A percentile compares a stretch with the other conserved stretches of the same genome.
Evolutionary conservation across 2,888 invertebrate species (phyloP).

Genomic region (Ichneumon xanthorius): DNA sequence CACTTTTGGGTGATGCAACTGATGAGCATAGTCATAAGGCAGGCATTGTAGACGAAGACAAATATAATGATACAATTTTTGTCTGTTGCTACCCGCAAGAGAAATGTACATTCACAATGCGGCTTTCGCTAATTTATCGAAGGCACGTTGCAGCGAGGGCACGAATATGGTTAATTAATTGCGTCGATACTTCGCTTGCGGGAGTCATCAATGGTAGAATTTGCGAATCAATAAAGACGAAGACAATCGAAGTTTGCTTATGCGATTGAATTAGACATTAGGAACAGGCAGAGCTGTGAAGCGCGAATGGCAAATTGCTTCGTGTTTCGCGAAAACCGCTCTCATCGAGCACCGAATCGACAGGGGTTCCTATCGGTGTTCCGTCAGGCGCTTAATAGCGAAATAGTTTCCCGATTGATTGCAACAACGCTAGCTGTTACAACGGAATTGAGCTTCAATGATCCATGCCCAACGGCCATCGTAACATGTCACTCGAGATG

Average conservation of each 20-base stretch:
- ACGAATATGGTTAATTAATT: not conserved
- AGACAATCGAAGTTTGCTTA: not conserved
- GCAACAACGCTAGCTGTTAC: constrained; percentile 69
- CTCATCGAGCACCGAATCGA: constrained; percentile 70
- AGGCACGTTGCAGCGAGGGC: not conserved
- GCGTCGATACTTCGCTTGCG: not conserved
- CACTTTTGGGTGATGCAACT: constrained; percentile 69
- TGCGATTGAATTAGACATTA: constrained; percentile 5
- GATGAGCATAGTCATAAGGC: constrained; percentile 43
- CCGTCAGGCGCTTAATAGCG: constrained; percentile 72
- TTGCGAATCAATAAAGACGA: not conserved
- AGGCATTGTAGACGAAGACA: not conserved
- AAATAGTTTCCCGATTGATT: constrained; percentile 72
- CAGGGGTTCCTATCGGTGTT: constrained; percentile 56
- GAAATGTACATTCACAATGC: constrained; percentile 3
- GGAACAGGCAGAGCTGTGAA: not conserved
- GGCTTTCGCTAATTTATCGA: not conserved
- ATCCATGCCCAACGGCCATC: constrained; percentile 69
- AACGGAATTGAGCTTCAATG: constrained; percentile 67
- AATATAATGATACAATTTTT: not conserved
- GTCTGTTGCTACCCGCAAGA: not conserved
- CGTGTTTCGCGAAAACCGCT: constrained; percentile 68
- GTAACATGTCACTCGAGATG: constrained; percentile 71
- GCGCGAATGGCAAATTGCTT: constrained; percentile 62
- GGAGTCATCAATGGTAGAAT: not conserved